Base-by-base conservation (phyloP, 1,140 invertebrate species). In the Trichonephila clavipes region DNA sequence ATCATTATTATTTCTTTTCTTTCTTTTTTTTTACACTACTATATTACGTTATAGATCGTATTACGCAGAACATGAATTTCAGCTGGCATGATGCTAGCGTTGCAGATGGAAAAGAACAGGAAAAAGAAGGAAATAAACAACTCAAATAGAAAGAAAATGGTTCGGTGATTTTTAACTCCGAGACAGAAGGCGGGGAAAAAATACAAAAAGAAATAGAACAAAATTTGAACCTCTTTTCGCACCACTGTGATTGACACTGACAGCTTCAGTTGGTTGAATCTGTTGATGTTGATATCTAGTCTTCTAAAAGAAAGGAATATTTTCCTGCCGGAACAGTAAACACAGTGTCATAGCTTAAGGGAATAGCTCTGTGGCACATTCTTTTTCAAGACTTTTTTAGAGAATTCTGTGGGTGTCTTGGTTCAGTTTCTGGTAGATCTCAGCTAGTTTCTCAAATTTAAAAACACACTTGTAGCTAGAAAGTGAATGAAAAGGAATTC, bases 181-280 rank as follows among this genome's bases (percentile, higher is more conserved):
- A 58, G 40, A 58, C 51, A 59, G 51, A 83, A 59, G 82, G 18
- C 18, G 40, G 40, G n/a, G 8, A 14, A 28, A 28, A 28, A 51
- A 51, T 51, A 51, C 5, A 51, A 51, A 51, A 51, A 51, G 51
- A 77, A 77, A 77, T 18, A 83, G 24, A 58, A 83, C 21, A 83
- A 58, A 59, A 51, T 58, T 58, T 83, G 82, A 83, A 83, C 82
- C 51, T 19, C 59, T 88, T 88, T 88, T 66, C 86, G 61, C 86
- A 66, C 61, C 88, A 28, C 19, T n/a, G 88, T 89, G 88, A 89
- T 34, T 89, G 88, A 89, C 88, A 89, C 19, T 89, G 88, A 77
- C 88, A 89, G 88, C 64, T 72, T 89, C 64, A 58, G 88, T 89
- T 77, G 34, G 88, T 28, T 72, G 34, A 16, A 61, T 44, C 58